These are phyloP conservation scores for Chelonia mydas DNA, from an alignment of 2,797 vertebrate genomes.

Conservation along the genomic window DNA sequence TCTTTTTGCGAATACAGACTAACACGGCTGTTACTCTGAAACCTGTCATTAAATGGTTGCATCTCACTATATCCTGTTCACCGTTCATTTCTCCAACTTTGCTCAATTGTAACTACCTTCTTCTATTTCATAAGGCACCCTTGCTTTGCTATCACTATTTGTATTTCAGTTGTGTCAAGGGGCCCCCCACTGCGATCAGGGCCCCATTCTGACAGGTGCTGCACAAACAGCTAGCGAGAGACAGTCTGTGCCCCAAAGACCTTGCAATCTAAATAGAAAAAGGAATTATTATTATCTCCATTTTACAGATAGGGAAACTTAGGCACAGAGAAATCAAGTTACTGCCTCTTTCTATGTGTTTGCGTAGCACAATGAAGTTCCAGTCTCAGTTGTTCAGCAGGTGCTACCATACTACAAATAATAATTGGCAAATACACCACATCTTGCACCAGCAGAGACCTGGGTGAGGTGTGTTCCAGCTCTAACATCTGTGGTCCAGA, in stretches of 20 bases:
- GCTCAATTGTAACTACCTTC: neutral
- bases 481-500: neutral
- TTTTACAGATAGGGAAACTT: neutral
- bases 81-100: neutral
- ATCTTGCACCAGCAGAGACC: neutral
- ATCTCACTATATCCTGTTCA: neutral
- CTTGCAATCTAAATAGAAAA: neutral
- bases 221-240: neutral
- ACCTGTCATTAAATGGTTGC: neutral
- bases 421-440: neutral
- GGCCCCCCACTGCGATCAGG: neutral
- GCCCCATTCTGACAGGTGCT: neutral
- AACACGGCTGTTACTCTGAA: too few species aligned
- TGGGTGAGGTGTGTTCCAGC: neutral
- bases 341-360: neutral
- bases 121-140: neutral
- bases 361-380: neutral
- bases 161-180: too few species aligned
- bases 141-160: neutral
- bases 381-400: neutral
- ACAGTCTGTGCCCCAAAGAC: neutral
- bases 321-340: neutral
- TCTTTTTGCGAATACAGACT: too few species aligned
- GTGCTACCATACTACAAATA: neutral
- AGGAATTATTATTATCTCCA: neutral